Conservation (phyloP, 2,113 vertebrate genomes). For the Triplophysa siluroides region DNA sequence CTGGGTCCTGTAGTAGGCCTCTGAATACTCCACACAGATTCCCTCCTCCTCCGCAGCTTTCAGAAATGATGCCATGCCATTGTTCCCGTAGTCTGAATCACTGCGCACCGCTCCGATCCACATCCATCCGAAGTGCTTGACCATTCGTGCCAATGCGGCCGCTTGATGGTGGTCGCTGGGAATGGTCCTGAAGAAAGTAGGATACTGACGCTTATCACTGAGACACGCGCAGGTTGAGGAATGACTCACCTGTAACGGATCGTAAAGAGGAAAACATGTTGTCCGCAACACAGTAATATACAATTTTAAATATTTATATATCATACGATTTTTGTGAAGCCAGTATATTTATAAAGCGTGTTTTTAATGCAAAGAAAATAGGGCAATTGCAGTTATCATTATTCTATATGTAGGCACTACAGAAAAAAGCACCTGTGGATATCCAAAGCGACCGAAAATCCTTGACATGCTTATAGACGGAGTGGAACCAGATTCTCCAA, state of each 20-base stretch:
- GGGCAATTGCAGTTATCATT: too few relatives aligned
- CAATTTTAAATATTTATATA: not conserved
- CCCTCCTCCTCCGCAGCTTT: constrained; percentile 59
- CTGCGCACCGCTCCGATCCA: constrained; percentile 75
- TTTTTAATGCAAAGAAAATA: too few relatives aligned
- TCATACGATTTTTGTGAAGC: too few relatives aligned
- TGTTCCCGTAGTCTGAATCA: constrained; percentile 74
- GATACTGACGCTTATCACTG: constrained; percentile 70
- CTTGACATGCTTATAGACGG: constrained; percentile 69
- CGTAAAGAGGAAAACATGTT: not conserved
- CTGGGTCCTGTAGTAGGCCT: constrained; percentile 61
- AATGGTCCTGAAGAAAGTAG: constrained; percentile 73
- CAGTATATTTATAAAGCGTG: too few relatives aligned
- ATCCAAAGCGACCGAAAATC: constrained; percentile 62
- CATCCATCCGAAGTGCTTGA: constrained; percentile 74
- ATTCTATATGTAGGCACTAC: too few relatives aligned
- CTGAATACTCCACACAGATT: constrained; percentile 72
- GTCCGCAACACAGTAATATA: not conserved
- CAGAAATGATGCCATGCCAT: constrained; percentile 69
- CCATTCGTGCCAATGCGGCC: constrained; percentile 63
- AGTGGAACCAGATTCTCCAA: constrained; percentile 71
- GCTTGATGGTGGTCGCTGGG: constrained; percentile 75
- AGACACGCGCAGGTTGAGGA: constrained; percentile 74
- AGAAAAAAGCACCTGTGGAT: constrained; percentile 63
- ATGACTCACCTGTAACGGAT: constrained; percentile 69